phyloP scores from a whole-genome alignment of 2,113 vertebrate species.

The Poeciliopsis retropinna region DNA sequence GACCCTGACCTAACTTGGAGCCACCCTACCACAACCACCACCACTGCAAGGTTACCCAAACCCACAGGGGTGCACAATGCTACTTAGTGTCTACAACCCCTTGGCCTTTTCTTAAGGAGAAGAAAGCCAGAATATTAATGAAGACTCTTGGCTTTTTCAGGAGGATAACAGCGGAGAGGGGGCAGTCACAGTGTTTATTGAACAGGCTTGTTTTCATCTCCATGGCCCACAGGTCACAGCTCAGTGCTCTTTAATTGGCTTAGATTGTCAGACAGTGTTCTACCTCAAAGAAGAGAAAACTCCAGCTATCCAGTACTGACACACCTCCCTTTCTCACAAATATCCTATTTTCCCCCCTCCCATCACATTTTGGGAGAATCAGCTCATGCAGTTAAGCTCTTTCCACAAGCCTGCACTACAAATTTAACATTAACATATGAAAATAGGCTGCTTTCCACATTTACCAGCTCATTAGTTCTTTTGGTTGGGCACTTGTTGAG shows the following conservation, averaged over 20 bases:
- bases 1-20: conserved; percentile 79
- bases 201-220: conserved; percentile 69
- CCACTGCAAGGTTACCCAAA: conserved; percentile 77
- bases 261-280: conserved; percentile 77
- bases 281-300: conserved; percentile 77
- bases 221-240: conserved; percentile 68
- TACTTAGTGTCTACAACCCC: conserved; percentile 68
- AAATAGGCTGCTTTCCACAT: conserved; percentile 81
- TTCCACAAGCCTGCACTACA: conserved; percentile 65
- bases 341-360: conserved; percentile 37
- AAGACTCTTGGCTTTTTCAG: conserved; percentile 71
- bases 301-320: conserved; percentile 68
- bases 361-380: conserved; percentile 51
- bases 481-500: conserved; percentile 69
- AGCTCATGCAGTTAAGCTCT: conserved; percentile 61
- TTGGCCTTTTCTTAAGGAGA: conserved; percentile 59
- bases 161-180: conserved; percentile 52
- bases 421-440: conserved; percentile 82
- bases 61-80: conserved; percentile 74
- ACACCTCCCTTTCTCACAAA: conserved; percentile 10
- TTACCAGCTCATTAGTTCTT: conserved; percentile 83
- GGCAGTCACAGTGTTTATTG: conserved; percentile 72
- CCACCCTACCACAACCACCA: conserved; percentile 72
- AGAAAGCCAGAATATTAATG: conserved; percentile 79
- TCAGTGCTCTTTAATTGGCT: conserved; percentile 84